A percentile compares a stretch with the other conserved stretches of the same genome.
phyloP scores from a whole-genome alignment of 2,888 invertebrate species.

The Biston stratarius region DNA sequence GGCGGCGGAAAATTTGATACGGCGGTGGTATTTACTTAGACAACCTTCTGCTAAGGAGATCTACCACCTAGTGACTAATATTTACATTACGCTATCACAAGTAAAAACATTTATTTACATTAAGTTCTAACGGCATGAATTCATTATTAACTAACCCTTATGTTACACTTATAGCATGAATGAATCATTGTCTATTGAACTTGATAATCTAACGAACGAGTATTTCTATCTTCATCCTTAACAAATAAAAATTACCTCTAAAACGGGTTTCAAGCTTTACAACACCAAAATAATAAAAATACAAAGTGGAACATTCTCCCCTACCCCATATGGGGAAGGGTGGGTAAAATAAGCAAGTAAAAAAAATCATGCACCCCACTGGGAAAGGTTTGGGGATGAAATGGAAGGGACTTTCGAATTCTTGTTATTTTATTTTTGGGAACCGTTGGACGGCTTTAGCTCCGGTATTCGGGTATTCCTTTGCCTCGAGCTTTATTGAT shows the following conservation, averaged over 20 bases:
- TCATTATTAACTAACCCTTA: too few species aligned
- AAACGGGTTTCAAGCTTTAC: conserved; percentile 19
- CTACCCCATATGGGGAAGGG: conserved; percentile 43
- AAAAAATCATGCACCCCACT: conserved; percentile 48
- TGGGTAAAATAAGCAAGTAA: conserved; percentile 45
- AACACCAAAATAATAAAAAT: conserved; percentile 27
- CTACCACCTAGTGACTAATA: too few species aligned
- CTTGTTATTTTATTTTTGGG: conserved; percentile 46
- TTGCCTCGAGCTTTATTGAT: conserved; percentile 21
- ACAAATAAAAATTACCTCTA: not conserved
- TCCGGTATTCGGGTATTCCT: conserved; percentile 21
- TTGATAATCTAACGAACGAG: not conserved
- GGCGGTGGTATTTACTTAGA: too few species aligned
- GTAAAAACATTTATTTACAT: too few species aligned
- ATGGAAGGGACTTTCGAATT: conserved; percentile 38
- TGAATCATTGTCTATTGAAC: too few species aligned
- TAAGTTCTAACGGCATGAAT: too few species aligned
- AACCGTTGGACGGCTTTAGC: conserved; percentile 31
- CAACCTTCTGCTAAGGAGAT: too few species aligned
- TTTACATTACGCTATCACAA: too few species aligned
- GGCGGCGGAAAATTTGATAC: too few species aligned
- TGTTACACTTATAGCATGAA: too few species aligned
- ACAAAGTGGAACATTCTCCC: conserved; percentile 40
- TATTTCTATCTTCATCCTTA: not conserved
- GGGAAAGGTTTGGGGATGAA: conserved; percentile 40